Base-by-base conservation (phyloP, 2,797 vertebrate species). In the Tragelaphus oryx region DNA sequence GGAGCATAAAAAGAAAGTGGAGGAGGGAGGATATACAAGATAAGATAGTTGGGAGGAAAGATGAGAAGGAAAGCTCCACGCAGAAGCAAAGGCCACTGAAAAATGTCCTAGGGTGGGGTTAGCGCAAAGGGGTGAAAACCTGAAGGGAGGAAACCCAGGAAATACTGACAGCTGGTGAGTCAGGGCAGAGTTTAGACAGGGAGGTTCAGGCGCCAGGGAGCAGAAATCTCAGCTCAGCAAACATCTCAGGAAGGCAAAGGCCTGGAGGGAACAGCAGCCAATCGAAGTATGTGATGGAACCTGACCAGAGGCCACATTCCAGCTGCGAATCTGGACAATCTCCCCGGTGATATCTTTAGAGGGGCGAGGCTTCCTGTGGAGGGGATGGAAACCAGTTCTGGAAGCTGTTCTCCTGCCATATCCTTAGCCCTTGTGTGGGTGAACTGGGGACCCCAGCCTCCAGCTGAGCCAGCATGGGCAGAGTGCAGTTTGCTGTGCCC, bases 241-340 rank as follows among this genome's bases (percentile, higher is more conserved):
- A 89, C 60, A 92, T 74, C 74, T 88, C 84, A 83, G 92, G 84
- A 95, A 97, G 94, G 74, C 81, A 87, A 87, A 95, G 83, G 89
- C 93, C 96, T 22, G 11, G 33, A 79, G 93, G 88, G 48, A 48
- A 87, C 59, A 85, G 80, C 85, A 60, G 89, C 80, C 62, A n/a
- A 65, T 5, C 26, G 59, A 95, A 60, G 89, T 60, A 48, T 65
- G 87, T 24, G 76, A 97, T 44, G 44, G 76, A 95, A 94, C 74
- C 44, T 41, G 90, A 94, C 92, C 83, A 87, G 81, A 94, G 90
- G 93, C 95, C 86, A 92, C 86, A 95, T 92, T 96, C 95, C 87
- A 95, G 71, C 54, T 75, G 41, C 2, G 16, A 80, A 92, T 96
- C 96, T 91, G 93, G 54, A 96, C 75, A 93, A 68, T 95, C 91